Evolutionary conservation across 2,888 invertebrate genomes (phyloP), one percentile per base, ranked within the genome.

Genomic region (Aphidoletes aphidimyza): DNA sequence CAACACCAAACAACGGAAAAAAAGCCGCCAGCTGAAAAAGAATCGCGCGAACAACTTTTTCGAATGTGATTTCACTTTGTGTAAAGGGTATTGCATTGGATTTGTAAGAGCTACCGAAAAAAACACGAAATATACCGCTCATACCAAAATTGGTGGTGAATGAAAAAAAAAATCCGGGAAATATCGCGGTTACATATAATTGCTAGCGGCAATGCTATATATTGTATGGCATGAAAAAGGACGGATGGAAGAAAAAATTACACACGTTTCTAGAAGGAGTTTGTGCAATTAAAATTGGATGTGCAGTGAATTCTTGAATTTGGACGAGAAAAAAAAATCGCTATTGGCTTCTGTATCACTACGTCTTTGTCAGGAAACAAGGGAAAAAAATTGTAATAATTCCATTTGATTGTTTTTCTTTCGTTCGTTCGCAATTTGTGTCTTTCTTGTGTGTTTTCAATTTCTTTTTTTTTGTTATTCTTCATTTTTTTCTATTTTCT

Each of bases 271-370:
- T 69, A 69, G 26, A 34, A 69, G 69, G 69, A 69, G 69, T 30
- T 69, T 69, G 69, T 69, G 69, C 69, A 30, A 69, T 69, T 69
- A 34, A n/a, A 69, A 69, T 30, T 69, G 69, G 69, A 69, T 69
- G 54, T 54, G 54, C 54, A 54, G n/a, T 69, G 69, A 69, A 69
- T 69, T 30, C 34, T 69, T 69, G 30, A 17, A 6, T 69, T 5
- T 14, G 69, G n/a, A n/a, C n/a, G n/a, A n/a, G n/a, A n/a, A n/a
- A 30, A 69, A 54, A 30, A 69, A 26, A 11, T 69, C 30, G 11
- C 17, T 14, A 6, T 30, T 54, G 54, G 22, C 22, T 47, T 54
- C n/a, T n/a, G 22, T 22, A 54, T 54, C 22, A 54, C 54, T n/a
- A 54, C 22, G n/a, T 54, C 54, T 54, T 54, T 54, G n/a, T 22